Evolutionary conservation across 30 jellyfish, hydroid and myxozoan species (phyloP), one percentile per base, ranked within the genome.

Genomic region (Aurelia aurita complex sp. Pacific): DNA sequence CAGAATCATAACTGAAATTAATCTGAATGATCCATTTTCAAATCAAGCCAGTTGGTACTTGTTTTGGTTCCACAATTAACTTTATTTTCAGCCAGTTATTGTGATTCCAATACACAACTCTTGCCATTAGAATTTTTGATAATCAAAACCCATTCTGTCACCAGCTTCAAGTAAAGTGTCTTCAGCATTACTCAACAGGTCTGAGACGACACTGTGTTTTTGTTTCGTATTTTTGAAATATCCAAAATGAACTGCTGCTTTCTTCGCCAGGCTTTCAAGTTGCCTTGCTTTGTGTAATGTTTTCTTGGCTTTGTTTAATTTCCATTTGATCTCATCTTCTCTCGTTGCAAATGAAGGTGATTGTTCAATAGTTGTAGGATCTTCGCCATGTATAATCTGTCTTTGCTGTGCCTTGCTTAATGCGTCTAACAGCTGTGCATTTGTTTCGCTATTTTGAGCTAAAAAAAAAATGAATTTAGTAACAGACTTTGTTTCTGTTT

Each of bases 191-290:
- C 92, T 83, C 10, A 94, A 62, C 79, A 94, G 50, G 63, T 89
- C 94, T 1, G 83, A 72, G 1, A 94, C 96, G n/a, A 82, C 96
- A 40, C 88, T 43, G 83, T 94, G 98, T 53, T 79, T 80, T 32
- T 72, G 85, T 46, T 88, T 83, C 51, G 88, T 84, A 50, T 80
- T 83, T 23, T 73, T 86, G 76, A 35, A 88, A 65, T 83, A 94
- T 14, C 97, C 97, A 76, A 94, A 94, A 60, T 94, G 98, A 51
- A 67, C 94, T 10, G 97, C 96, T 5, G 98, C 96, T 63, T 83
- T 79, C 34, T 81, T 83, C 1, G 98, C 98, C 63, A 94, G 42
- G 50, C 70, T 75, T 75, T 94, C 97, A 15, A 89, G 63, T 79
- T 94, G 97, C 57, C 94, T 79, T 17, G 98, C 98, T 79, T 94